Evolutionary conservation across 2,113 vertebrate species (phyloP), one percentile per base, ranked within the genome.

Genomic region (Hemiprocne comata): DNA sequence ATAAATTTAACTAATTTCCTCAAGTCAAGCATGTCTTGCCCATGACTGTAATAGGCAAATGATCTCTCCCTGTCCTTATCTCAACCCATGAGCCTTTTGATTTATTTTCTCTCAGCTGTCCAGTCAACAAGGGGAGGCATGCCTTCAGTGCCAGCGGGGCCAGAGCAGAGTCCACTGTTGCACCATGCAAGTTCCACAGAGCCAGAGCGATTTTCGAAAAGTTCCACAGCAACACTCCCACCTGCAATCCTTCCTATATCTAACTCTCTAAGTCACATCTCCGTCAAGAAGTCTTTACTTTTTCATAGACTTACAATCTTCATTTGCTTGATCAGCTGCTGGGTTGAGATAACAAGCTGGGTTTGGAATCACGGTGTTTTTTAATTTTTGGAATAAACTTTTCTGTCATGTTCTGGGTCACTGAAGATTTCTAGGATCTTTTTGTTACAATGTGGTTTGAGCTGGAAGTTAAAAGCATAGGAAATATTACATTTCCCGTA

Each of bases 101-200:
- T 57, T 7, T 57, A n/a, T n/a, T 33, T 57, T 57, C 55, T 57
- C 55, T 57, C 19, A 19, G 11, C 31, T 57, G 31, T 33, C 55
- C 31, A 20, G 31, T 8, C 20, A 14, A 42, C 12, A 42, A 42
- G 40, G 40, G 40, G 40, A 42, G 13, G 13, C 40, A 42, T 42
- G 40, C 40, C 40, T 42, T 42, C 40, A 42, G 40, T 42, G 40
- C 10, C 7, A 4, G 3, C 50, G 65, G 12, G 0, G 1, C 4
- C 2, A 17, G 6, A 17, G 2, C 2, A 23, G 23, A 17, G n/a
- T 80, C n/a, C 0, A 1, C 4, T 92, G 67, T 7, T 86, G 74
- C 55, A 64, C 2, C 15, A 10, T 0, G 8, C 54, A 74, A 78
- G 55, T 65, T 66, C 57, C 60, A 64, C 55, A 74, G 44, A 84